Evolutionary conservation across 1,140 invertebrate species (phyloP).

Genomic region (Cataglyphis hispanica): DNA sequence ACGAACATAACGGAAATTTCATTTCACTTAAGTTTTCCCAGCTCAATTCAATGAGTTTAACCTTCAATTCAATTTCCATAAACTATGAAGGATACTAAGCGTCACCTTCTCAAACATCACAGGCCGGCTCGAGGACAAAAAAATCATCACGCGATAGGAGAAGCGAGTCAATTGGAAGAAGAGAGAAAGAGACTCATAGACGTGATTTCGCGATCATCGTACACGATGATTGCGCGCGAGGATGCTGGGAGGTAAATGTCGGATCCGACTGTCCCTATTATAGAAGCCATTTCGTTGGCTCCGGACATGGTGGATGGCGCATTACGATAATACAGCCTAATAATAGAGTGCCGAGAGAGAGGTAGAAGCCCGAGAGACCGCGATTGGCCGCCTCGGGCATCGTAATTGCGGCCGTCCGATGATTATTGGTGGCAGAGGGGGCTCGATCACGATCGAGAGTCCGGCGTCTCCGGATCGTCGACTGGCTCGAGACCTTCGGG

Average conservation of each 20-base stretch:
- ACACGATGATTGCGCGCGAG: conserved; percentile 40
- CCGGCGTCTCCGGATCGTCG: conserved; percentile 51
- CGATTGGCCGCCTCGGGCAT: conserved; percentile 80
- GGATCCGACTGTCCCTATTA: conserved; percentile 74
- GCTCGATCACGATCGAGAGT: conserved; percentile 78
- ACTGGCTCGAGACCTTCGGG: conserved; percentile 49
- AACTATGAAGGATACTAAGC: background rate
- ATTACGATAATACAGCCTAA: conserved; percentile 84
- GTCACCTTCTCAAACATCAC: background rate
- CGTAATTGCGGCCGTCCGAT: conserved; percentile 80
- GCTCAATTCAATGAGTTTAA: background rate
- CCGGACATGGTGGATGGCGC: conserved; percentile 76
- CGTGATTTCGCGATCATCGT: conserved; percentile 60
- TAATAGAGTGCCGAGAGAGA: conserved; percentile 80
- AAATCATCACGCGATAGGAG: conserved; percentile 28
- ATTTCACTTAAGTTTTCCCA: conserved; percentile 14
- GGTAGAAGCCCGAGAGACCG: conserved; percentile 44
- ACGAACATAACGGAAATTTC: conserved; percentile 13
- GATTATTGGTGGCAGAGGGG: conserved; percentile 81
- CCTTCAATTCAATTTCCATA: conserved; percentile 47
- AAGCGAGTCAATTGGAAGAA: background rate
- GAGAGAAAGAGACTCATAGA: background rate
- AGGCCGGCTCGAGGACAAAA: background rate
- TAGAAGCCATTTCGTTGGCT: conserved; percentile 77
- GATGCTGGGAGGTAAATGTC: conserved; percentile 73